Evolutionary conservation across 2,888 invertebrate genomes (phyloP), one percentile per base, ranked within the genome.

Genomic region (Apamea anceps): DNA sequence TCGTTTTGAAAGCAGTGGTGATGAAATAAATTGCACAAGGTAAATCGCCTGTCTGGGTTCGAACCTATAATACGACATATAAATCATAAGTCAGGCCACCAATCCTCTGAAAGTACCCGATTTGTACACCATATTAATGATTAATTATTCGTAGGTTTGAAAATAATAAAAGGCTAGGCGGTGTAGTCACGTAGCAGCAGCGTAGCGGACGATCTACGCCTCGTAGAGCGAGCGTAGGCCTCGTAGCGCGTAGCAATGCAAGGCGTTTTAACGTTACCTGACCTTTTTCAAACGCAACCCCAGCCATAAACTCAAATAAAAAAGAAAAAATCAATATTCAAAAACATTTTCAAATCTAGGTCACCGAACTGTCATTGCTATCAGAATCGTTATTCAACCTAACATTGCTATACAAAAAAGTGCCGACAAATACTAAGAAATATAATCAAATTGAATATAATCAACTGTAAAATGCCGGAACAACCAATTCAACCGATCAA

Each of bases 401-500:
- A 45, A 68, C 72, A 37, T 75, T 37, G 51, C 72, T 57, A 25
- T 65, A 73, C 71, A 67, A 37, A 66, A 71, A 65, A 76, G 37
- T 76, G 67, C 51, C 2, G 6, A 60, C 12, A 71, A 67, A 66
- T 72, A 80, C 8, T 48, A 60, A 67, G 21, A 80, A 83, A 81
- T 71, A 45, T 75, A 8, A 67, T n/a, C 71, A 73, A 71, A 75
- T 57, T 28, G 3, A 57, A 54, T 28, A 65, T 67, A 45, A 45
- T 0, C 65, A 18, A 72, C 70, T 70, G 51, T 54, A 54, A 45
- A 87, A 96, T 96, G 96, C 93, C 95, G 3, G 96, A 96, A 79
- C 92, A 92, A 67, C 72, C 90, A n/a, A 70, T 90, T 25, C 91
- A 92, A 62, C 68, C 90, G 18, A 70, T 90, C 42, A 96, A 96